These are phyloP conservation scores for Zoanthus sociatus DNA, from an alignment of 92 coral and sea anemone species.

Conservation along the genomic window DNA sequence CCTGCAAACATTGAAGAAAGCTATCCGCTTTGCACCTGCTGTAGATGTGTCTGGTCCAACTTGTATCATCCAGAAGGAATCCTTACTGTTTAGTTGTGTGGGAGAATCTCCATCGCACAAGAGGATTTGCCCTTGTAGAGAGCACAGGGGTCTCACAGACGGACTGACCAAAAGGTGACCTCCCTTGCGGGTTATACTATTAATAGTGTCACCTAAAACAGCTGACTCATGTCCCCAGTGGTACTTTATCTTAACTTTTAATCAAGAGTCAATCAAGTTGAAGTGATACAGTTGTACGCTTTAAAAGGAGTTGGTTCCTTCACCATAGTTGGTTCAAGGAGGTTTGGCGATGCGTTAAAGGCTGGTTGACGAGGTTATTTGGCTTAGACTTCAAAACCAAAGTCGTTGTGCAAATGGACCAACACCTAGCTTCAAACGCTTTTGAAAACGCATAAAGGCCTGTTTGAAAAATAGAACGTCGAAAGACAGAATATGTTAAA, in stretches of 20 bases:
- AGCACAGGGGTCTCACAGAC: not conserved
- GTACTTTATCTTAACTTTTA: not conserved
- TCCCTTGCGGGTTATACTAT: not conserved
- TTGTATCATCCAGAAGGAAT: constrained; percentile 37
- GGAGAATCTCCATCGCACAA: constrained; percentile 15
- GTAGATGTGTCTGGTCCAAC: constrained; percentile 18
- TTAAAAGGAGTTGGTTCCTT: no score
- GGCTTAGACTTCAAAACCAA: no score
- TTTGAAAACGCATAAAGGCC: no score
- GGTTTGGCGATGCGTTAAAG: no score
- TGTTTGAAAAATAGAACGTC: no score
- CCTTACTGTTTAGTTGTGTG: constrained; percentile 35
- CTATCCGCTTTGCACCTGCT: constrained; percentile 43
- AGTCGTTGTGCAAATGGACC: no score
- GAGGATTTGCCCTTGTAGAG: constrained; percentile 42
- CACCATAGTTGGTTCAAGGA: no score
- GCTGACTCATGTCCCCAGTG: not conserved
- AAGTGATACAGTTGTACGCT: no score
- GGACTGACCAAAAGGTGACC: not conserved
- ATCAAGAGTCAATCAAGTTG: no score
- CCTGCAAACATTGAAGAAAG: constrained; percentile 16
- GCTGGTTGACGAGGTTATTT: no score
- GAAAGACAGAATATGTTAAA: no score
- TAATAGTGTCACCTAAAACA: not conserved
- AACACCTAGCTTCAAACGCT: no score